Base-by-base conservation (phyloP, 2,888 invertebrate species). In the Terebella lapidaria region DNA sequence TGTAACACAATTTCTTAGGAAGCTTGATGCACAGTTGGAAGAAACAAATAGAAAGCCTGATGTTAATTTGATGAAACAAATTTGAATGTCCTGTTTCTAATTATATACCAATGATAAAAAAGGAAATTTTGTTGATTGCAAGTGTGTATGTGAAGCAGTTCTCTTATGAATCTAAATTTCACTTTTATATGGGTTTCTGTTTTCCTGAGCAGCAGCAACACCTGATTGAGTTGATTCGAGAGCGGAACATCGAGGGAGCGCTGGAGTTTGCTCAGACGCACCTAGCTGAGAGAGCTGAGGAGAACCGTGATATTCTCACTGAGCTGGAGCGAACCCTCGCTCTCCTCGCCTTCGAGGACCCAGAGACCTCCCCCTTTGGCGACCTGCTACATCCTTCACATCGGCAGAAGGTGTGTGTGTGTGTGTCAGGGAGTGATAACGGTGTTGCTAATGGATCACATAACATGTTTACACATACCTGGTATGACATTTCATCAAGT, bases 251-350 rank as follows among this genome's bases (percentile, higher is more conserved):
- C 2, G 93, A 93, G 76, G 92, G 91, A 72, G 94, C 94, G 0
- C 81, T 94, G 3, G 87, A 89, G 45, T 94, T 92, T 81, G 93
- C 94, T 0, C 92, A 94, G 74, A 90, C 90, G 49, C 89, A 93
- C 67, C 83, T 94, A 25, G 91, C 92, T 25, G 94, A 94, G 81
- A 88, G 92, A 15, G 94, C 92, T 2, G 92, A 92, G 70, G 88
- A 79, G 60, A 78, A 77, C 80, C 87, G 88, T 20, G 80, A 81
- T 56, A 80, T 87, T 49, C 75, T 87, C 47, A 83, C 85, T 22
- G 95, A 96, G 81, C 82, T 96, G 59, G 97, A 97, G 81, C 85
- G 95, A 63, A 96, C 97, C 0, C 83, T 99, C 57, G 95, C 97
- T 0, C 83, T 99, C 57, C 81, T 99, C 22, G 97, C 97, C 3